Evolutionary conservation across 2,888 invertebrate genomes (phyloP), one percentile per base, ranked within the genome.

Genomic region (Herminia tarsipennalis): DNA sequence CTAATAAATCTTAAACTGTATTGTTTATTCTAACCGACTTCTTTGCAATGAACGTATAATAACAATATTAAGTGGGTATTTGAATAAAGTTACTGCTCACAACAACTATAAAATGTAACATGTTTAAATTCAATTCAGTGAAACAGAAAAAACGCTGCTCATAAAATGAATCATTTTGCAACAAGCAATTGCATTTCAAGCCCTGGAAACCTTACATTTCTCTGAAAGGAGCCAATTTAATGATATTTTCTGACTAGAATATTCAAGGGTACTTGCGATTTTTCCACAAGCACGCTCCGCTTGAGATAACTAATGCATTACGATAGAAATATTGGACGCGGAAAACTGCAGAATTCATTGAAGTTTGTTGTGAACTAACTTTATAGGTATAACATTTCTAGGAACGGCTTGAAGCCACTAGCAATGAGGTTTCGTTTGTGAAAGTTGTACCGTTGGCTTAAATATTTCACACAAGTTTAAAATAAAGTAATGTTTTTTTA

Each of bases 281-380:
- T 5, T 22, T 45, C 42, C 13, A 5, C 13, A n/a, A 32, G 25
- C n/a, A n/a, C 27, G 25, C 22, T 34, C 6, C n/a, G 33, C n/a
- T 45, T 32, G 35, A 49, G 27, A 27, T 28, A 30, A 44, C 29
- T 33, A 24, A 42, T 48, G 34, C 21, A 40, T 34, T 22, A 13
- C 14, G 21, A 37, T 25, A 36, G 36, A 36, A 58, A 34, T 36
- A 32, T 41, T 43, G 14, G 14, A 12, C 3, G 13, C 16, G 8
- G 21, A 10, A 28, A 27, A 47, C 13, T 36, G 35, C 9, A 29
- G 38, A 28, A 20, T 42, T 38, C n/a, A 36, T 30, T 27, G 24
- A 9, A 37, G 41, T 25, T 36, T 39, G 29, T 39, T 53, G n/a
- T 17, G 21, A 44, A 33, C 22, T 5, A 18, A 17, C 17, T 17